Evolutionary conservation across 2,113 vertebrate genomes (phyloP), one percentile per base, ranked within the genome.

Genomic region (Brienomyrus longianalis): DNA sequence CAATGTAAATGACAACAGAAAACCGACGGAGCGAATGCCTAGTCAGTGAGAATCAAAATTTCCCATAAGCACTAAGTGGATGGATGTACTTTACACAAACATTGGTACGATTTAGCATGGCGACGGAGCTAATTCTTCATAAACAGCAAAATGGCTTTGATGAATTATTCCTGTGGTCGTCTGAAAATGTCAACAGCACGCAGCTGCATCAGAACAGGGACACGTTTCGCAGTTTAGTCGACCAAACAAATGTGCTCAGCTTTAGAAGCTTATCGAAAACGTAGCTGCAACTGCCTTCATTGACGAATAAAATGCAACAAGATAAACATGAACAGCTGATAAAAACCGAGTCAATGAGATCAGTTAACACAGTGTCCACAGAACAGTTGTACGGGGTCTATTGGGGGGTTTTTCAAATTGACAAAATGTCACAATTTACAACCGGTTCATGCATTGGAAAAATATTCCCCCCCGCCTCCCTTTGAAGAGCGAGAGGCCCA

Each of bases 261-360:
- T 96, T 96, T 96, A 94, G 95, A 95, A 95, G 95, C 95, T 91
- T 94, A 95, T 95, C 95, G 93, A 94, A 96, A 92, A 93, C 92
- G 92, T 88, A 88, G 92, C 94, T 96, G 95, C 96, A 95, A 95
- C 93, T 92, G 94, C 92, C 93, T 93, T 92, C 86, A 92, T 94
- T 94, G 92, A 94, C 90, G 56, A 93, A 91, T 88, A 90, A 91
- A 90, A 92, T 93, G 91, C 91, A 93, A 91, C 92, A 56, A 43
- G 80, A 90, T 13, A 27, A 88, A 89, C 62, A 59, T 7, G 59
- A 51, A 21, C 70, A 1, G 43, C 83, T 89, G 43, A 88, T 88
- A 50, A n/a, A n/a, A n/a, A n/a, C n/a, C n/a, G n/a, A n/a, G n/a
- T n/a, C n/a, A n/a, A n/a, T n/a, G n/a, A n/a, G n/a, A n/a, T n/a